Evolutionary conservation across 2,113 vertebrate species (phyloP), one percentile per base, ranked within the genome.

Genomic region (Verasper variegatus): DNA sequence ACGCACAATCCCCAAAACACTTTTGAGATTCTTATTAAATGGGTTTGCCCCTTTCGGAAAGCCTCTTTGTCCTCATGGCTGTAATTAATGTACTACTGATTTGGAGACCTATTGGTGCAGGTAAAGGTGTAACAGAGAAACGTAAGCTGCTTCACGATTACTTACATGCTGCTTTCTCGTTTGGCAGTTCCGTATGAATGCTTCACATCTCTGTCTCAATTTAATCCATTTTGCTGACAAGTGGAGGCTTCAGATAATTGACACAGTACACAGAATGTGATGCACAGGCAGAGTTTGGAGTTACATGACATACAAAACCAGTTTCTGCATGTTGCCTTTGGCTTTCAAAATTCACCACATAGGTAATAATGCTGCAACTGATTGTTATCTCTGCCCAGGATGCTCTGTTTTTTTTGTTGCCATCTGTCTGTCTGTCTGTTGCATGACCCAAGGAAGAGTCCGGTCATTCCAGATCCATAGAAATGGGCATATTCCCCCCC

Each of bases 1-100:
- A 5, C 67, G 76, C 27, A 68, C 68, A 59, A 76, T 62, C 69
- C 42, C 27, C 12, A 23, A 20, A 71, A 57, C 27, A 40, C 71
- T 45, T 56, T 56, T n/a, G 7, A 72, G 64, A 45, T 61, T 85
- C 9, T 66, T 31, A 69, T 71, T 21, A 55, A 65, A 63, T 61
- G 27, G 24, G 74, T 74, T 71, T 74, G 65, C 74, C 55, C 26
- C 20, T 58, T 56, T 47, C 17, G 67, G 12, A 54, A 64, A 20
- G 27, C 63, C 24, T 66, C 69, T 58, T 71, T 85, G 57, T 86
- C 47, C 72, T 68, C n/a, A 57, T 5, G 5, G n/a, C 27, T 59
- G 21, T 71, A 77, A 74, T 88, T 82, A 67, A 58, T 40, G 24
- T 1, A 13, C 5, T 70, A 66, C 56, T 75, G 68, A 66, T 71